Evolutionary conservation across 2,888 invertebrate genomes (phyloP), one percentile per base, ranked within the genome.

Genomic region (Heliconius cydno): DNA sequence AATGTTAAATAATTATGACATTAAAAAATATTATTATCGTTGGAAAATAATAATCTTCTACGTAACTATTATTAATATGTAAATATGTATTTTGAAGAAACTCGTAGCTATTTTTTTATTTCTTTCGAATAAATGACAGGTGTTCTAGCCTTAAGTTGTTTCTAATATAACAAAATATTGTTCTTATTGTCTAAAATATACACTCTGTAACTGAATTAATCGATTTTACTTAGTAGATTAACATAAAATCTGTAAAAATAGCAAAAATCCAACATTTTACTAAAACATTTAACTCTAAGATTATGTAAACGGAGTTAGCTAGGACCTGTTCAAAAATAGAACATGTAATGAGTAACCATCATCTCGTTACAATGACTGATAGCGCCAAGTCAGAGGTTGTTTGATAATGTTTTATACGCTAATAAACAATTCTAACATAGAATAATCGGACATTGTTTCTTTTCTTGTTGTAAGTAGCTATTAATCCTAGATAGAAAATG

Each of bases 311-410:
- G 73, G 73, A 60, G 57, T 60, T 34, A 9, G 10, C n/a, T 60
- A 52, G 28, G 28, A 22, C 52, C 28, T 65, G 65, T 4, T 60
- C 60, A 15, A 73, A 73, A 60, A 79, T 74, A 74, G 80, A 80
- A 77, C 75, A 67, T 63, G 34, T 63, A 82, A 84, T 81, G 79
- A 77, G 81, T 74, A 73, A 77, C 80, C 81, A 81, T 82, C 79
- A 52, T 81, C 78, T 82, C 84, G 84, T 85, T 84, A 82, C 82
- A 76, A 82, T 86, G 84, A 83, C 85, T 84, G 87, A 87, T 87
- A 87, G 80, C 73, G 76, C 66, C 71, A 63, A 70, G 77, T 79
- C 78, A 79, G 83, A 81, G 82, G 82, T 74, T 79, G 80, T 71
- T 82, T 82, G 83, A 85, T 86, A 85, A 77, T 80, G 77, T 81